Evolutionary conservation across 2,888 invertebrate species (phyloP), one percentile per base, ranked within the genome.

Genomic region (Tortricodes alternella): DNA sequence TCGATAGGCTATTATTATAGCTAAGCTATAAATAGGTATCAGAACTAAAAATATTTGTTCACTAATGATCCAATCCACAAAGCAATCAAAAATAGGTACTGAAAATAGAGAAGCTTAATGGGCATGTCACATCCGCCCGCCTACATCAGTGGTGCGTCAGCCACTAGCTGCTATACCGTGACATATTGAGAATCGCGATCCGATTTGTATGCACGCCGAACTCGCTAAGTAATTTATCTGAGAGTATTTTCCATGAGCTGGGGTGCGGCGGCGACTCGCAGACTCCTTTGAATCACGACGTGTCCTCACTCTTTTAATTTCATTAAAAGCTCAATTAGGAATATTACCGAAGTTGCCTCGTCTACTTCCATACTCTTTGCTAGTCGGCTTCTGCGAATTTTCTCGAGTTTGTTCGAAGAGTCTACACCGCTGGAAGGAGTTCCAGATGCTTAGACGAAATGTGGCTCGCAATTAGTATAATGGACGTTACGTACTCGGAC

Each of bases 241-340:
- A 85, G 78, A 85, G 85, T 85, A 83, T 86, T 86, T 86, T 85
- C 81, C 82, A 81, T 75, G 76, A 74, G 73, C 79, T 77, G 77
- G 78, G 80, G 76, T 78, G 74, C 66, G 35, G 37, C 15, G 69
- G 67, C 63, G 68, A 64, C 67, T 76, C 70, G 67, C 64, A 71
- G 69, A 69, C 72, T 71, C 71, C 73, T 78, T 78, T 74, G 73
- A 78, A 79, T 79, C 74, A 72, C 78, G 78, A 83, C 80, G 78
- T 83, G 82, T 86, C 85, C 83, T 81, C 75, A 80, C 80, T 84
- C 78, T 82, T 87, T 85, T 83, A 89, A 89, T 90, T 90, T 88
- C 84, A 84, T 89, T 89, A 88, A 89, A 85, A 88, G 86, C 85
- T 86, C 86, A 89, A 89, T 90, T 88, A 89, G 83, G 83, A 83